phyloP scores from a whole-genome alignment of 2,888 invertebrate species.

The Eudasyphora cyanicolor region DNA sequence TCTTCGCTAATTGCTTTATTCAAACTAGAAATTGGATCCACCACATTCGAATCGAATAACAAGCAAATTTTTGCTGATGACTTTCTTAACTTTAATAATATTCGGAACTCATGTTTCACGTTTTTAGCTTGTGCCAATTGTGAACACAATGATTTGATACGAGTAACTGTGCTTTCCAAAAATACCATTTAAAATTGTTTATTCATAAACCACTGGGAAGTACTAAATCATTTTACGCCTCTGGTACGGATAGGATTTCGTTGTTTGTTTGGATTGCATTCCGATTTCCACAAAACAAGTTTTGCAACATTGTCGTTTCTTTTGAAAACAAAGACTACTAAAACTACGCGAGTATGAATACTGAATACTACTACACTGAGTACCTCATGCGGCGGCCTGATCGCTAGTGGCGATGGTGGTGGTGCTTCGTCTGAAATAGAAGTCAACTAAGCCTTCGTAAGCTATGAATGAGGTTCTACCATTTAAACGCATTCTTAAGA shows the following conservation, averaged over 20 bases:
- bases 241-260: neutral
- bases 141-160: neutral
- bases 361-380: constrained; percentile 45
- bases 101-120: neutral
- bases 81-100: too few species aligned
- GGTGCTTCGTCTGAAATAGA: neutral
- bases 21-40: too few species aligned
- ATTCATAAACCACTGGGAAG: neutral
- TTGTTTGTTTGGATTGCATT: constrained; percentile 43
- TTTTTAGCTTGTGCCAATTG: neutral
- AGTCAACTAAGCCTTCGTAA: constrained; percentile 32
- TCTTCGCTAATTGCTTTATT: too few species aligned
- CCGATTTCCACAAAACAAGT: constrained; percentile 53
- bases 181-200: neutral
- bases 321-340: constrained; percentile 6
- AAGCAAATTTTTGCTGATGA: too few species aligned
- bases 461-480: neutral
- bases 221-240: neutral
- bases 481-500: too few species aligned
- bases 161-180: too few species aligned
- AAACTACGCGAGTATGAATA: neutral
- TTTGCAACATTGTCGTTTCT: constrained; percentile 56
- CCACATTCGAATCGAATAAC: too few species aligned
- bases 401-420: constrained; percentile 2
- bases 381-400: neutral